Base-by-base conservation (phyloP, 1,140 invertebrate species). In the Aphelenchoides avenae region DNA sequence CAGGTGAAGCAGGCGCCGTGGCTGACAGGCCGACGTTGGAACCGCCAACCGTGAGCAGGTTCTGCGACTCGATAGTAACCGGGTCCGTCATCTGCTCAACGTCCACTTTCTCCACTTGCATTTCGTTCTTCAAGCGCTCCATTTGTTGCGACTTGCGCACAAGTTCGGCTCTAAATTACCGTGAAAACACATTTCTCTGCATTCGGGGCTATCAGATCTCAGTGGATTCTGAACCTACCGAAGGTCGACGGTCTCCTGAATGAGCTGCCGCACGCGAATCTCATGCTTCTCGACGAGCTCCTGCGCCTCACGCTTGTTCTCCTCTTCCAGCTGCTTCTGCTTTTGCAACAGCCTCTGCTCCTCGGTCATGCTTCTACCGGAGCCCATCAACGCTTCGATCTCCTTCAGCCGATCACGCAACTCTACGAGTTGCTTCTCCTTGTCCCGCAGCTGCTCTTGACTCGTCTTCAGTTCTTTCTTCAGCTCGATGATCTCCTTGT, bases 341-440 rank as follows among this genome's bases (percentile, higher is more conserved):
- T 59, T 44, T 27, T 60, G 46, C 53, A 63, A 53, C 51, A 74
- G 41, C 40, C 55, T 57, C 20, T 53, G 50, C 46, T 64, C 55
- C 34, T 72, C 70, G 11, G 44, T 61, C 46, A 77, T 30, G 9
- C 52, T 53, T 18, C 34, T 61, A 30, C 49, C 37, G 15, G 50
- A 62, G 5, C 27, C 27, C 66, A 63, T 65, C 15, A 60, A 36
- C 15, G 29, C 30, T 15, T 75, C 69, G 26, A 72, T 68, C 53
- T 75, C 71, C 40, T 75, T 66, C 4, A 75, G 44, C 46, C 70
- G 36, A 7, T 76, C 74, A n/a, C 73, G 57, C 44, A 76, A 55
- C 43, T 75, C 62, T 6, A 33, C 24, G 30, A 75, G 57, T 56
- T 75, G 71, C 20, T 52, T 48, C 27, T 75, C 74, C 42, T 75